Percentiles rank a stretch among this genome's conserved stretches.
phyloP scores from a whole-genome alignment of 2,797 vertebrate species.

The Mastacembelus armatus region DNA sequence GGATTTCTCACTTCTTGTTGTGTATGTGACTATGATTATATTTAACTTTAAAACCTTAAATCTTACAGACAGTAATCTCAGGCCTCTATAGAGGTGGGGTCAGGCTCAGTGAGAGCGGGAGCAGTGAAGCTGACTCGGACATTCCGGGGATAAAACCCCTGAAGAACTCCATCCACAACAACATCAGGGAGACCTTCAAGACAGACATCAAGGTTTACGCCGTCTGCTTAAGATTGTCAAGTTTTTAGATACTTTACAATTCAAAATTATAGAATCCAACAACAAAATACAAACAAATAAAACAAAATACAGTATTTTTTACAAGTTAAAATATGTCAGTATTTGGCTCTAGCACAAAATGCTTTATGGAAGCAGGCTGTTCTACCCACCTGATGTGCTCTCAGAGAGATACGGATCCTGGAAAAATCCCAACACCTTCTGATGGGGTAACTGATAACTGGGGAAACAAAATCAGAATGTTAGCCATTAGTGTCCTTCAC shows the following conservation, averaged over 20 bases:
- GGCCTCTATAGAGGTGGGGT: constrained; percentile 24
- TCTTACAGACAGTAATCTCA: constrained; percentile 5
- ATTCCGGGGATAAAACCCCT: constrained; percentile 82
- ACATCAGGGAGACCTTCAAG: constrained; percentile 81
- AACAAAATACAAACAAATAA: not conserved
- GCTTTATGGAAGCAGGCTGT: not conserved
- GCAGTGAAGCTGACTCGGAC: constrained; percentile 77
- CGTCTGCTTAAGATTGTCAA: not conserved
- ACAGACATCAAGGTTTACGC: constrained; percentile 10
- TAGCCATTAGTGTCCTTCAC: not conserved
- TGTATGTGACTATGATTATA: not conserved
- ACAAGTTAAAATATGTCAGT: no score
- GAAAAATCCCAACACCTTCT: constrained; percentile 80
- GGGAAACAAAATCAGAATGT: not conserved
- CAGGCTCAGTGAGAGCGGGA: constrained; percentile 16
- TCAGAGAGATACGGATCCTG: constrained; percentile 77
- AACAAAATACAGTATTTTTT: no score
- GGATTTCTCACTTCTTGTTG: not conserved
- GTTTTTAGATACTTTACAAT: not conserved
- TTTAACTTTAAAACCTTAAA: no score
- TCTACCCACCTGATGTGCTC: constrained; percentile 72
- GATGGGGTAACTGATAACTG: constrained; percentile 75
- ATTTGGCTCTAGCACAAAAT: not conserved
- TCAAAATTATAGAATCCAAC: no score
- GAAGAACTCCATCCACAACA: constrained; percentile 82